Evolutionary conservation across 2,113 vertebrate genomes (phyloP).

Genomic region (Takifugu flavidus): DNA sequence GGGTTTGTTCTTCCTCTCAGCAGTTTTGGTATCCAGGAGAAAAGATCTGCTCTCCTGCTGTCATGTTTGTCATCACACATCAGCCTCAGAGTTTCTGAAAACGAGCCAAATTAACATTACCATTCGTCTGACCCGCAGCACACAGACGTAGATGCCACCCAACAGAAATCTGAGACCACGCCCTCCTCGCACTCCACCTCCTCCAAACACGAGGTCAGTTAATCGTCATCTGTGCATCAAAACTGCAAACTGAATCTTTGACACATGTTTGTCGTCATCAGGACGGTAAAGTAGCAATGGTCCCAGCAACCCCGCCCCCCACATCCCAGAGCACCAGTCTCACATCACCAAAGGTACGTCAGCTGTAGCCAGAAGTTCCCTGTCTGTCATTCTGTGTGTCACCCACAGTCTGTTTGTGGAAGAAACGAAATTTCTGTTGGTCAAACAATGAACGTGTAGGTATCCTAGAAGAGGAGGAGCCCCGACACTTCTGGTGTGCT

Average conservation of each 20-base stretch:
- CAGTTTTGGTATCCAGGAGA: too few relatives aligned
- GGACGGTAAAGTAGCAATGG: slow-evolving; percentile 78
- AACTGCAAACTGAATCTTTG: neutral
- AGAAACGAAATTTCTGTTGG: too few relatives aligned
- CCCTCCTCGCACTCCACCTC: slow-evolving; percentile 68
- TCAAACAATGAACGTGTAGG: too few relatives aligned
- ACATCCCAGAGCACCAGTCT: slow-evolving; percentile 78
- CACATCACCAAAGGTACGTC: slow-evolving; percentile 84
- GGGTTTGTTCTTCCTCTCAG: too few relatives aligned
- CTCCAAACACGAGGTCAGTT: slow-evolving; percentile 76
- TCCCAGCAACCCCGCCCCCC: slow-evolving; percentile 76
- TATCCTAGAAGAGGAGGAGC: too few relatives aligned
- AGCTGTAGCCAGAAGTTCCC: neutral
- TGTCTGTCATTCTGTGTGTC: too few relatives aligned
- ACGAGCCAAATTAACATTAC: too few relatives aligned
- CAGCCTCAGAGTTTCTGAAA: neutral
- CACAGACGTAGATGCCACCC: slow-evolving; percentile 78
- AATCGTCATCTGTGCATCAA: too few relatives aligned
- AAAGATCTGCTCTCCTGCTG: too few relatives aligned
- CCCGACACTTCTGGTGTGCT: too few relatives aligned
- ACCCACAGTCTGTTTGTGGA: too few relatives aligned
- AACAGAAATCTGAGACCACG: slow-evolving; percentile 75
- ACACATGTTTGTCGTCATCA: slow-evolving; percentile 57
- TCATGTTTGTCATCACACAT: too few relatives aligned
- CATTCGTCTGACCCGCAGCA: slow-evolving; percentile 67